A percentile compares a stretch with the other conserved stretches of the same genome.
These are phyloP conservation scores for Pteruthius melanotis DNA, from an alignment of 2,113 vertebrate species.

Conservation along the genomic window DNA sequence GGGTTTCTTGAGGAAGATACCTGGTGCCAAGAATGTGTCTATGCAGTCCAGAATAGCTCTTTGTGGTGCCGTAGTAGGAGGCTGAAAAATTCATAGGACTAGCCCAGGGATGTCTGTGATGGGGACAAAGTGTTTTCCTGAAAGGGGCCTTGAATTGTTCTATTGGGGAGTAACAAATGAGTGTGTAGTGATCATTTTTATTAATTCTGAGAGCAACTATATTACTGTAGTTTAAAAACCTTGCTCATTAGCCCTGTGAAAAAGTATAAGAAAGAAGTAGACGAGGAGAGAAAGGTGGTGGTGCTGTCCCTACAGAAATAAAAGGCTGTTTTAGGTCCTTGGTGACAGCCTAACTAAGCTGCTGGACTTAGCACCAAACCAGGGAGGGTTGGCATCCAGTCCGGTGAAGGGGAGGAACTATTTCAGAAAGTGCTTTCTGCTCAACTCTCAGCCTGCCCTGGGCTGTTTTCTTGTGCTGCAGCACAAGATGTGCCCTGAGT, in stretches of 20 bases:
- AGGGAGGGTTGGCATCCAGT: background rate
- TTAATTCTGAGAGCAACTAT: background rate
- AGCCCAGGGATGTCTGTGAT: background rate
- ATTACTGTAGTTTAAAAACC: background rate
- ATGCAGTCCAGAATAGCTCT: background rate
- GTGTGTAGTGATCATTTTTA: background rate
- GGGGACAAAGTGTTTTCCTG: background rate
- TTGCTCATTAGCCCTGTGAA: background rate
- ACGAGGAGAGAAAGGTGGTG: background rate
- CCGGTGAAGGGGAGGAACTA: background rate
- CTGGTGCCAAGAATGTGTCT: background rate
- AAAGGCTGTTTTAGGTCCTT: background rate
- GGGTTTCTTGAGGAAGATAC: background rate
- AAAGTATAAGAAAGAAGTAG: background rate
- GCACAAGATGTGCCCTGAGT: background rate
- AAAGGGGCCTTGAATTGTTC: background rate
- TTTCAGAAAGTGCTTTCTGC: background rate
- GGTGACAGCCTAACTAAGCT: background rate
- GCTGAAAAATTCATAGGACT: background rate
- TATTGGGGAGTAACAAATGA: background rate
- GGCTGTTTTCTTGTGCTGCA: background rate
- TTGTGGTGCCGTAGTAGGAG: background rate
- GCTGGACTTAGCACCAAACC: background rate
- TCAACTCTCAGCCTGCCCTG: background rate
- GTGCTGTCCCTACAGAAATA: background rate